phyloP scores from a whole-genome alignment of 1,140 invertebrate genomes.

The Zaprionus vittiger region DNA sequence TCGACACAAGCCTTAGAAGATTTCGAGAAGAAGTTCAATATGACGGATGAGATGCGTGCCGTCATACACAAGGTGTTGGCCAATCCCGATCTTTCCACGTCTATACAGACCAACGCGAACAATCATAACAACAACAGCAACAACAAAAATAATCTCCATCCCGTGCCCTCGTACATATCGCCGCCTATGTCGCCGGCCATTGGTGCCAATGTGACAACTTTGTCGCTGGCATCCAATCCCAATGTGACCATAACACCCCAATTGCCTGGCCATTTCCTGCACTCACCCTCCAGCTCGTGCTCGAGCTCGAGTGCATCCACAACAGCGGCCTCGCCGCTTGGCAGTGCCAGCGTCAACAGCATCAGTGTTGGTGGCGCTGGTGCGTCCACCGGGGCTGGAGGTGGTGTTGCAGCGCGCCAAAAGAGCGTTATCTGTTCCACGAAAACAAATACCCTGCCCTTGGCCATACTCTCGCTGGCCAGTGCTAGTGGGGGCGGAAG shows the following conservation, averaged over 20 bases:
- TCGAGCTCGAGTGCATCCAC: constrained; percentile 69
- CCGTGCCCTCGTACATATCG: constrained; percentile 74
- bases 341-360: constrained; percentile 26
- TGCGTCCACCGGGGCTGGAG: not conserved
- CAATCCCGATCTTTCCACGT: constrained; percentile 82
- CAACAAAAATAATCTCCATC: constrained; percentile 19
- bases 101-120: constrained; percentile 76
- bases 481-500: constrained; percentile 9
- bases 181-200: constrained; percentile 80
- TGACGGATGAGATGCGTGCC: constrained; percentile 82
- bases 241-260: constrained; percentile 81
- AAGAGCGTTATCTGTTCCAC: constrained; percentile 82
- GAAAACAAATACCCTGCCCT: constrained; percentile 63
- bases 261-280: constrained; percentile 74
- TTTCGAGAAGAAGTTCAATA: constrained; percentile 82
- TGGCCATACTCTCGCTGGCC: constrained; percentile 64
- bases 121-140: constrained; percentile 15
- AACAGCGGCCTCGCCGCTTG: constrained; percentile 66
- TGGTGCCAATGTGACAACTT: constrained; percentile 57
- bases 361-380: not conserved
- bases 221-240: constrained; percentile 73
- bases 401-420: constrained; percentile 45
- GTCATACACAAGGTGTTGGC: constrained; percentile 82
- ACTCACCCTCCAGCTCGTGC: constrained; percentile 71
- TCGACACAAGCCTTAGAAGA: constrained; percentile 76